Evolutionary conservation across 2,888 invertebrate species (phyloP), one percentile per base, ranked within the genome.

Genomic region (Cyrtodaria siliqua): DNA sequence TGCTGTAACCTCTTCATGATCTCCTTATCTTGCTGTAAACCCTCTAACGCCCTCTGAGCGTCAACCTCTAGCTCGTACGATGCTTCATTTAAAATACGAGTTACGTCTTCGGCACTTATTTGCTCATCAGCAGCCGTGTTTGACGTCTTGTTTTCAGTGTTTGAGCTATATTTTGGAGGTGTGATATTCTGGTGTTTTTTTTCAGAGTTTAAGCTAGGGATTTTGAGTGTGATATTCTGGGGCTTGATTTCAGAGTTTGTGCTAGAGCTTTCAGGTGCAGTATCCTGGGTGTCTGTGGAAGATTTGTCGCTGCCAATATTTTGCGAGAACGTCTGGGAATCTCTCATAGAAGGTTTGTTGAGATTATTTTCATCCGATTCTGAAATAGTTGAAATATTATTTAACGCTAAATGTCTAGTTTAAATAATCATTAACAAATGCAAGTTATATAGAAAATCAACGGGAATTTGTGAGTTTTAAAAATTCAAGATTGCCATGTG

Each of bases 21-120:
- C 42, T 90, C 88, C 40, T 90, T 89, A 71, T 92, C 91, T 53
- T 90, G 86, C 63, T 89, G 71, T 20, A 91, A 75, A 50, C 52
- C 90, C 16, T 80, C 73, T 23, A 91, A 29, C 1, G 90, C 91
- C 42, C 77, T 83, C 66, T 86, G 70, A 0, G 91, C 91, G 69
- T 91, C 92, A n/a, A 86, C 42, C 59, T 91, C 89, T 78, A 89
- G 56, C 42, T 91, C 89, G 3, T 73, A 62, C 6, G 90, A 88
- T 24, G 90, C 87, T 69, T 86, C 77, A 27, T 69, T 80, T 44
- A 91, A 87, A 50, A 91, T 78, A 26, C 75, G 72, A 29, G 89
- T 83, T 50, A 91, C 79, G 61, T 90, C 91, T 29, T 85, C 85
- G n/a, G 87, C 27, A 63, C 82, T 85, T 16, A 86, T 75, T 6